Percentiles rank a stretch among this genome's conserved stretches.
Evolutionary conservation across 2,113 vertebrate genomes (phyloP).

Genomic region (Notechis scutatus): DNA sequence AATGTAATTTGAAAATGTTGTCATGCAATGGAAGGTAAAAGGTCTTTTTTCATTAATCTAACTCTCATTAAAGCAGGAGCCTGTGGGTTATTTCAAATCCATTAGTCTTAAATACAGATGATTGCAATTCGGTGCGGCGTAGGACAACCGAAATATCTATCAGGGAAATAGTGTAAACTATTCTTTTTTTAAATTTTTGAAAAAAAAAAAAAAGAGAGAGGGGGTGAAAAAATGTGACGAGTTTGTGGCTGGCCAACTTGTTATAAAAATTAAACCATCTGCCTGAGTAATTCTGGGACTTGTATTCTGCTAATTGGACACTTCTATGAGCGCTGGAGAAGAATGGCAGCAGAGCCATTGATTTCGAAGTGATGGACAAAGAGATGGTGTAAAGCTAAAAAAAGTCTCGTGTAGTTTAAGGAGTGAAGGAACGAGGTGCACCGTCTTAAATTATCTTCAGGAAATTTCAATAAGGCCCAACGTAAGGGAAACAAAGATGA

Average conservation of each 20-base stretch:
- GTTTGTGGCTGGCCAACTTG: constrained; percentile 63
- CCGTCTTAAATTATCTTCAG: neutral
- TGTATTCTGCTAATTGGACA: constrained; percentile 16
- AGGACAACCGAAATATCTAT: constrained; percentile 81
- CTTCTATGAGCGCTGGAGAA: neutral
- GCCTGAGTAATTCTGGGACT: constrained; percentile 25
- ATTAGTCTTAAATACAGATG: constrained; percentile 95
- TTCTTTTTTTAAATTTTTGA: constrained; percentile 42
- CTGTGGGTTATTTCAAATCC: constrained; percentile 89
- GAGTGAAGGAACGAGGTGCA: neutral
- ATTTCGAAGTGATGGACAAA: constrained; percentile 4
- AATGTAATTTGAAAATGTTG: constrained; percentile 97
- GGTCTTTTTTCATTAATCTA: constrained; percentile 89
- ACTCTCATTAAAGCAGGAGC: constrained; percentile 88
- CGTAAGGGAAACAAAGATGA: neutral
- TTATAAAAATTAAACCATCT: constrained; percentile 63
- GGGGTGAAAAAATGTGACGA: constrained; percentile 67
- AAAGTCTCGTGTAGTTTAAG: neutral
- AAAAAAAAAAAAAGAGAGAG: too few species aligned
- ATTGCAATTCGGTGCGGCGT: constrained; percentile 78
- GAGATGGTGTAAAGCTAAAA: neutral
- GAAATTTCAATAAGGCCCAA: neutral
- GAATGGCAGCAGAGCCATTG: neutral
- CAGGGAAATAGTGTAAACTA: constrained; percentile 70
- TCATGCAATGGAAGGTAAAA: constrained; percentile 88